These are phyloP conservation scores for Pinctada fucata DNA, from an alignment of 2,888 invertebrate genomes.

Conservation along the genomic window DNA sequence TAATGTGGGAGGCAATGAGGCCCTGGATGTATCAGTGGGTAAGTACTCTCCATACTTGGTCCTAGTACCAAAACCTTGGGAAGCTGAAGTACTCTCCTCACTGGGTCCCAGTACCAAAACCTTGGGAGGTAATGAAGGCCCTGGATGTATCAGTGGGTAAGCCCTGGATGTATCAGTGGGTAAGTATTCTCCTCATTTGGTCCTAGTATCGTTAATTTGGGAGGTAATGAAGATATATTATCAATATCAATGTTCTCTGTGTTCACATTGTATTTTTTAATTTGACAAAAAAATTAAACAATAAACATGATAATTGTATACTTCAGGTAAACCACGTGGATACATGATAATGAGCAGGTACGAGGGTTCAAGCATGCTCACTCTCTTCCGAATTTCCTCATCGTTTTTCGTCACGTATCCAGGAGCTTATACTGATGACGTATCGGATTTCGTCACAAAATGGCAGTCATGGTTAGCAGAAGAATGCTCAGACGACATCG, in stretches of 20 bases:
- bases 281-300: too few relatives aligned
- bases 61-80: conserved; percentile 63
- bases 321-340: conserved; percentile 55
- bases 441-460: conserved; percentile 21
- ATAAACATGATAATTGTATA: too few relatives aligned
- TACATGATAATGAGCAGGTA: conserved; percentile 33
- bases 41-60: conserved; percentile 78
- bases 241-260: too few relatives aligned
- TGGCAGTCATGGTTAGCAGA: conserved; percentile 40
- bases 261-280: too few relatives aligned
- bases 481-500: background rate
- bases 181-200: too few relatives aligned
- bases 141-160: conserved; percentile 69
- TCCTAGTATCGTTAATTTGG: too few relatives aligned
- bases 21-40: conserved; percentile 77
- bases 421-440: conserved; percentile 14
- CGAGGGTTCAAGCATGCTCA: conserved; percentile 23
- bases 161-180: conserved; percentile 73
- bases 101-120: conserved; percentile 71
- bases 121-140: conserved; percentile 73
- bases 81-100: conserved; percentile 77
- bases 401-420: conserved; percentile 41
- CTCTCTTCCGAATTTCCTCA: conserved; percentile 41
- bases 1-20: too few relatives aligned
- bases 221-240: too few relatives aligned